Evolutionary conservation across 2,113 vertebrate genomes (phyloP), one percentile per base, ranked within the genome.

Genomic region (Neofelis nebulosa): DNA sequence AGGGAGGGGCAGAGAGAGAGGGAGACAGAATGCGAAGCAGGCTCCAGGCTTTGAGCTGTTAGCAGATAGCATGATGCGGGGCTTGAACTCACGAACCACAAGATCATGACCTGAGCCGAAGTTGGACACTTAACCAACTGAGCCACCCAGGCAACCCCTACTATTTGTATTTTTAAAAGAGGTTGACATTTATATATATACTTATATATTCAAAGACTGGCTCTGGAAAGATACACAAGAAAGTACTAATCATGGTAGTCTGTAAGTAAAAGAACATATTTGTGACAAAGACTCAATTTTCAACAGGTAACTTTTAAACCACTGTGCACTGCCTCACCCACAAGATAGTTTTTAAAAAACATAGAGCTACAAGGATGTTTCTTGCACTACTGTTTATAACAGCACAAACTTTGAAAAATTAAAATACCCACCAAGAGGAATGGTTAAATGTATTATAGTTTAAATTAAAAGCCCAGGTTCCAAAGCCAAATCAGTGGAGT

Each of bases 391-490:
- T 92, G 45, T 88, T 92, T 88, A 89, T 74, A 55, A 88, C 4
- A 87, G 82, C 15, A 81, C 38, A 89, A 74, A 73, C n/a, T 89
- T 33, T 65, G 68, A 89, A 83, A 27, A n/a, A 82, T 38, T 38
- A 63, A 85, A 93, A 61, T 76, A 85, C 12, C 16, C 25, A 76
- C 48, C 25, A 76, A 92, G 55, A 55, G 27, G 31, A 73, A 9
- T 33, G 33, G 52, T 80, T 89, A 81, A 89, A 89, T n/a, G 15
- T 50, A 41, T 73, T 61, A 89, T 25, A 36, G 48, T 21, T 88
- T 88, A 81, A 73, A 94, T 73, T 82, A 94, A 94, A 94, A 88
- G 92, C 84, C 50, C 38, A 71, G 65, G 36, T 65, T 88, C 50
- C 57, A 38, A 21, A 82, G 65, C 89, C 89, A 92, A 82, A 83